These are phyloP conservation scores for Andrena dorsata DNA, from an alignment of 2,888 invertebrate genomes.

Conservation along the genomic window DNA sequence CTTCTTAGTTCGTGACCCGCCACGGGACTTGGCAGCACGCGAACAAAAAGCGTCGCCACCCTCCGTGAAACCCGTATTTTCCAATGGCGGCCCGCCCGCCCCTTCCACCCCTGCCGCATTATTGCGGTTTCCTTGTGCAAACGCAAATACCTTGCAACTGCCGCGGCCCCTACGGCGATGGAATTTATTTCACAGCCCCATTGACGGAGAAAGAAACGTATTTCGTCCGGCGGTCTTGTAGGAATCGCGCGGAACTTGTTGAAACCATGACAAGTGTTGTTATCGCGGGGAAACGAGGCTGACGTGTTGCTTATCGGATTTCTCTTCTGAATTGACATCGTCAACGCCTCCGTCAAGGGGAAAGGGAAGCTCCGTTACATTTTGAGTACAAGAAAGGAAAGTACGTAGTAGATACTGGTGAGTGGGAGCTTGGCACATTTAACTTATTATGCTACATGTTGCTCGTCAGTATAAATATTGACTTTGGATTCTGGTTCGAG, in stretches of 20 bases:
- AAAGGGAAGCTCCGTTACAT: no score
- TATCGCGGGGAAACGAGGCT: conserved; percentile 10
- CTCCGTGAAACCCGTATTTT: conserved; percentile 43
- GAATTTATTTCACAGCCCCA: conserved; percentile 55
- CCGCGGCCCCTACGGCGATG: conserved; percentile 20
- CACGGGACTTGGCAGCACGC: conserved; percentile 12
- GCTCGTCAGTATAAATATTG: no score
- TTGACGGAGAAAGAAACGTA: conserved; percentile 14
- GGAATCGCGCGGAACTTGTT: conserved; percentile 17
- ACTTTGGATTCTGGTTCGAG: no score
- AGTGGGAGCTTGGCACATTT: not conserved
- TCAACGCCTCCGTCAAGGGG: not conserved
- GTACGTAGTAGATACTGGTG: not conserved
- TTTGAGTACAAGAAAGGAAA: no score
- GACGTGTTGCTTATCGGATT: conserved; percentile 8
- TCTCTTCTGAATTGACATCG: conserved; percentile 1
- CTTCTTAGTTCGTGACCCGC: conserved; percentile 3
- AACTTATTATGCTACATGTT: no score
- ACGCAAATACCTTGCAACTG: conserved; percentile 51
- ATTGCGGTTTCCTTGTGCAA: conserved; percentile 58
- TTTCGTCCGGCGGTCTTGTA: conserved; percentile 21
- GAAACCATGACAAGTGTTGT: conserved; percentile 27
- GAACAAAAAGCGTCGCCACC: conserved; percentile 49
- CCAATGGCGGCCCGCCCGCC: conserved; percentile 21
- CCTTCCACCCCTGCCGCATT: conserved; percentile 39